Percentiles rank a stretch among this genome's conserved stretches.
Conservation (phyloP, 2,888 invertebrate genomes). For the Campoplex capitator region DNA sequence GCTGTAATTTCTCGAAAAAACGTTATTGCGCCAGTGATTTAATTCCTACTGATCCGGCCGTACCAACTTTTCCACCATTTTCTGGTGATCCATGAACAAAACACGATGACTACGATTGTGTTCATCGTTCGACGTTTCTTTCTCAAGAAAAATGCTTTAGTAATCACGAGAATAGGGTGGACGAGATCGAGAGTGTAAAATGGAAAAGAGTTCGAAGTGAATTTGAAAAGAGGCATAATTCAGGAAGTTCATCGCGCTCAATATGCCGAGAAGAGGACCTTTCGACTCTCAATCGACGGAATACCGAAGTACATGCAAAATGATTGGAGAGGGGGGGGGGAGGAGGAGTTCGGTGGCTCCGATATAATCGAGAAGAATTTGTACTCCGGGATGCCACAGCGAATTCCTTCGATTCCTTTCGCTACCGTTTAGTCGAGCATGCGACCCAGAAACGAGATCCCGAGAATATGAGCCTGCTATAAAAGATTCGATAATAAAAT, state of each 20-base stretch:
- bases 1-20: too few relatives aligned
- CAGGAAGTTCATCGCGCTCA: neutral
- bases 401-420: constrained; percentile 75
- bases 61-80: neutral
- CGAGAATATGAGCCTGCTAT: constrained; percentile 41
- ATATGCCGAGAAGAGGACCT: neutral
- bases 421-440: constrained; percentile 75
- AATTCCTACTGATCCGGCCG: neutral
- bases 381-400: constrained; percentile 71
- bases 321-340: constrained; percentile 12
- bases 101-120: neutral
- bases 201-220: neutral
- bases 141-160: neutral
- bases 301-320: constrained; percentile 18
- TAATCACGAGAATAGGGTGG: neutral
- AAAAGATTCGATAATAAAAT: neutral
- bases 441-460: constrained; percentile 66
- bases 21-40: neutral
- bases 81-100: neutral
- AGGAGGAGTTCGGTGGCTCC: constrained; percentile 55
- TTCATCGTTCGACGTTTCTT: neutral
- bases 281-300: neutral
- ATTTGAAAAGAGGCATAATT: neutral
- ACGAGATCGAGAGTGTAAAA: constrained; percentile 2
- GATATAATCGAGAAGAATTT: constrained; percentile 58